Percentiles rank a stretch among this genome's conserved stretches.
phyloP scores from a whole-genome alignment of 1,140 invertebrate species.

The Periplaneta americana region DNA sequence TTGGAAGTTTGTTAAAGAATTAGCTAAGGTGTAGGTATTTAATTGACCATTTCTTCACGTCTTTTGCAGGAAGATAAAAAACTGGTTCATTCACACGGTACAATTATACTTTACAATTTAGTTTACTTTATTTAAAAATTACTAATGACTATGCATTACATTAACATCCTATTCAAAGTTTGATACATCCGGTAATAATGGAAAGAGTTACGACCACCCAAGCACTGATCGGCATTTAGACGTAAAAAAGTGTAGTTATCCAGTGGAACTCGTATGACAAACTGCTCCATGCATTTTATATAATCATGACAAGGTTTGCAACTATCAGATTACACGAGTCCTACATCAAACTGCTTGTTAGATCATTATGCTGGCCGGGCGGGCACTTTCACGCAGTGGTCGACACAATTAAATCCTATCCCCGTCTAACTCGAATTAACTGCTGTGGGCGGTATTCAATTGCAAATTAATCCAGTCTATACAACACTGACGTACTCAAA shows the following conservation, averaged over 20 bases:
- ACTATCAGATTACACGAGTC: background rate
- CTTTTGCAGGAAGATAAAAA: background rate
- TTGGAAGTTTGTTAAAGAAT: background rate
- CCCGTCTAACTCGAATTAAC: background rate
- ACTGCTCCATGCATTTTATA: background rate
- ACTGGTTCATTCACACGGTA: background rate
- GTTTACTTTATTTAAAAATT: background rate
- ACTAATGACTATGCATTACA: background rate
- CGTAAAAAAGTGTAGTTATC: background rate
- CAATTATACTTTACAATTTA: background rate
- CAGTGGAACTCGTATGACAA: background rate
- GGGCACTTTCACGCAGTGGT: background rate
- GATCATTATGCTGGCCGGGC: background rate
- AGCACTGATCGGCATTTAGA: background rate
- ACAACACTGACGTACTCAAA: too few species aligned
- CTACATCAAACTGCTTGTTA: background rate
- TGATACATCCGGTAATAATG: background rate
- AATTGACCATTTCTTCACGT: background rate
- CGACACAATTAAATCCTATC: background rate
- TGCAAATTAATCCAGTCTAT: background rate
- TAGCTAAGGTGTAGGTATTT: background rate
- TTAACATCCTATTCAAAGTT: background rate
- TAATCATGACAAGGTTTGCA: background rate
- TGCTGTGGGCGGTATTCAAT: too few species aligned
- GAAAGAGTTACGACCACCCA: background rate